phyloP scores from a whole-genome alignment of 2,113 vertebrate species.

The Centropus bengalensis region DNA sequence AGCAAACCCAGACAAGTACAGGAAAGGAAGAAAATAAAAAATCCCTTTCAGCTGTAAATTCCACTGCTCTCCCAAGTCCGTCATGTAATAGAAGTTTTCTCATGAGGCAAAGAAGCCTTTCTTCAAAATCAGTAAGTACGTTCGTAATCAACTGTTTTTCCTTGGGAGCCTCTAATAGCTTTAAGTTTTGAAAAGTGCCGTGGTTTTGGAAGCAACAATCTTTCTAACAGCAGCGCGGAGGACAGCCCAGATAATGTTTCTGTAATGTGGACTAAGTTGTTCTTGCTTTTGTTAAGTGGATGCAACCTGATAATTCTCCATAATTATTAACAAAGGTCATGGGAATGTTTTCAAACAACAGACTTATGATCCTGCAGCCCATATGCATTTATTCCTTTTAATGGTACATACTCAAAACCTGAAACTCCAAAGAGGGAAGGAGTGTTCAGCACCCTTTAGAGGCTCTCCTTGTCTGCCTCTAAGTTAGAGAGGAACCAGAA shows the following conservation, averaged over 20 bases:
- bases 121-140: slow-evolving; percentile 51
- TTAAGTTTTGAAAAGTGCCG: not conserved
- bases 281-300: not conserved
- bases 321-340: not conserved
- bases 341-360: not conserved
- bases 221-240: not conserved
- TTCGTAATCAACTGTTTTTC: not conserved
- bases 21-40: not conserved
- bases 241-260: not conserved
- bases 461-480: not conserved
- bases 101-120: not conserved
- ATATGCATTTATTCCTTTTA: not conserved
- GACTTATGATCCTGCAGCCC: not conserved
- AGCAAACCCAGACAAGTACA: not conserved
- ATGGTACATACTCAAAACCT: not conserved
- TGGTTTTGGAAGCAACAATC: not conserved
- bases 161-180: not conserved
- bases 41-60: not conserved
- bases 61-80: not conserved
- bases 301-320: not conserved
- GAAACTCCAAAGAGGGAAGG: no score
- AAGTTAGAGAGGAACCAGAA: not conserved
- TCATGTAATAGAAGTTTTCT: not conserved
- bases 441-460: not conserved
- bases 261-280: no score